phyloP scores from a whole-genome alignment of 2,113 vertebrate species.

The Ochotona princeps region DNA sequence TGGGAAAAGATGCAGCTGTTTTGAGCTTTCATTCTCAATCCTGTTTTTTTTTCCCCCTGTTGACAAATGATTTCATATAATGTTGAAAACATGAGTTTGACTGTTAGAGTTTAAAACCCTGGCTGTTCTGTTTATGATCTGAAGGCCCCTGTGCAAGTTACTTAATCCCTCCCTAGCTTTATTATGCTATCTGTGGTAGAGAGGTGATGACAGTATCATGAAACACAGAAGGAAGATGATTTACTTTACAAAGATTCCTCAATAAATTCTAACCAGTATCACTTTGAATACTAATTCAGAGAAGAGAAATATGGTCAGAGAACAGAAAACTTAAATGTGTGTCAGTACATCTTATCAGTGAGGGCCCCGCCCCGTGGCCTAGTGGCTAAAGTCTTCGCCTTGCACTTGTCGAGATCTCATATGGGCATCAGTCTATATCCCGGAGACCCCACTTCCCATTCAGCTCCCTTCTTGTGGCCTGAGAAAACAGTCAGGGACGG shows the following conservation, averaged over 20 bases:
- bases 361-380: too few species aligned
- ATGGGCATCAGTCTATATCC: too few species aligned
- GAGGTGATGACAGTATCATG: background rate
- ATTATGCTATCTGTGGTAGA: background rate
- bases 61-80: background rate
- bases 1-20: background rate
- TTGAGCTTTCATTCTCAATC: background rate
- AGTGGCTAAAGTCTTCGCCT: too few species aligned
- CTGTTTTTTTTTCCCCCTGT: background rate
- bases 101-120: constrained; percentile 41
- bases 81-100: background rate
- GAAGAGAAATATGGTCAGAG: background rate
- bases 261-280: constrained; percentile 27
- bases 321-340: background rate
- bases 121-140: background rate
- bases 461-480: too few species aligned
- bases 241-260: background rate
- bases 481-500: too few species aligned
- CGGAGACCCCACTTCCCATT: too few species aligned
- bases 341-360: constrained; percentile 1
- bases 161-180: background rate
- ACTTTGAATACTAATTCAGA: constrained; percentile 17
- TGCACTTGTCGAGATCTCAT: too few species aligned
- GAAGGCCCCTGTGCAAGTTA: background rate
- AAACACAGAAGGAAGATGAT: background rate